Evolutionary conservation across 1,140 invertebrate genomes (phyloP), one percentile per base, ranked within the genome.

Genomic region (Argopecten irradians): DNA sequence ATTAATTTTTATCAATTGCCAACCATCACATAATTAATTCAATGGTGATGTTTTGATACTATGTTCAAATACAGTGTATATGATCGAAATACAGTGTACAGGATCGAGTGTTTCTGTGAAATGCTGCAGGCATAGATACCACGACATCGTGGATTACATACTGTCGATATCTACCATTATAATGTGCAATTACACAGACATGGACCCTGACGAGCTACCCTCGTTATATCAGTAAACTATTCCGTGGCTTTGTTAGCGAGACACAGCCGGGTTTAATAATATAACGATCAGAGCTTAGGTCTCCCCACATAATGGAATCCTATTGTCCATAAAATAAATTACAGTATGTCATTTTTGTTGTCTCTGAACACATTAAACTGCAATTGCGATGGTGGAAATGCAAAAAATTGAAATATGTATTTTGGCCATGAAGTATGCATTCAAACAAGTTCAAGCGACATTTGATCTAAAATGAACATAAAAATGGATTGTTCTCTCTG

Each of bases 1-100:
- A 71, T 71, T 71, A 71, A 71, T 71, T 71, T 71, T 71, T 71
- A 71, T 71, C 55, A 71, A 71, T 71, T 71, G 55, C 55, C 55
- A 28, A 71, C 55, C 55, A 71, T 71, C 55, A 28, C n/a, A 71
- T 71, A 71, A 71, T 71, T 71, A 71, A 71, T 71, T 71, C 55
- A 71, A 71, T n/a, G 55, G 55, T n/a, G 55, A 71, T 71, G 55
- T 71, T 71, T 71, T 71, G 55, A 71, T 71, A 71, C 28, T 71
- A 28, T 71, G 55, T 71, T 71, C 55, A 71, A 71, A 71, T 71
- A 71, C 55, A 71, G 22, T 71, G 55, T 71, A 71, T 71, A 71
- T 71, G n/a, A 71, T 39, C n/a, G n/a, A 71, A 71, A 71, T 71
- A 71, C 55, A 71, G 22, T 71, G 55, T 71, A 71, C 28, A 71